phyloP scores from a whole-genome alignment of 2,113 vertebrate genomes.

The Cettia cetti region DNA sequence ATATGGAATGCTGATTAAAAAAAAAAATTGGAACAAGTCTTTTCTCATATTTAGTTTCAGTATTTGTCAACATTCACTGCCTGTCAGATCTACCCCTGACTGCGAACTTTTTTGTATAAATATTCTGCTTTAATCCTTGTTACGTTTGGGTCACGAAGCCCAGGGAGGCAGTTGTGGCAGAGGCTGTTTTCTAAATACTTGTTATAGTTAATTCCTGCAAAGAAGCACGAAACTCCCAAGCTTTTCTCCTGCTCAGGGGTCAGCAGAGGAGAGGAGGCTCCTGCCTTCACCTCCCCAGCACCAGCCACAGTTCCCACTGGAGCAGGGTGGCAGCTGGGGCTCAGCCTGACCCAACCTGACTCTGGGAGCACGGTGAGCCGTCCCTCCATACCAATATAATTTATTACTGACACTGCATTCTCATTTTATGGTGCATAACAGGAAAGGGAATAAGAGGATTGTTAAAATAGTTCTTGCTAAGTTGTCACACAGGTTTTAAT shows the following conservation, averaged over 20 bases:
- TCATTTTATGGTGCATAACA: not conserved
- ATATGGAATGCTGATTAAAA: conserved; percentile 1
- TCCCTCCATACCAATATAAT: not conserved
- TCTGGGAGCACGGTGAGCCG: not conserved
- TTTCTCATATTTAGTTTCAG: conserved; percentile 12
- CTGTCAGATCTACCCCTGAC: not conserved
- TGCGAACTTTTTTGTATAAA: not conserved
- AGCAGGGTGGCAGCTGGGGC: not conserved
- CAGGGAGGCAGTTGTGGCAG: not conserved
- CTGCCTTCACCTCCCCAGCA: not conserved
- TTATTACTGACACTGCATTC: not conserved
- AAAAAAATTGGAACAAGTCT: not conserved
- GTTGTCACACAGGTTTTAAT: conserved; percentile 50
- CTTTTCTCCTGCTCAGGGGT: not conserved
- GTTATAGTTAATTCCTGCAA: not conserved
- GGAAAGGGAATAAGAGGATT: conserved; percentile 48
- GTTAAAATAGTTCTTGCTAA: conserved; percentile 47
- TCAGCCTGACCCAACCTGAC: not conserved
- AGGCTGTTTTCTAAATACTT: not conserved
- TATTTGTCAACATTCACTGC: conserved; percentile 26
- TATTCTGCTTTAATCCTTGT: not conserved
- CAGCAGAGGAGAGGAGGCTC: not conserved
- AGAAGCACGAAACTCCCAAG: not conserved
- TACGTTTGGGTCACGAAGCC: not conserved
- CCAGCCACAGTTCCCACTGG: fast-evolving